phyloP scores from a whole-genome alignment of 1,140 invertebrate genomes.

The Branchinecta lindahli region DNA sequence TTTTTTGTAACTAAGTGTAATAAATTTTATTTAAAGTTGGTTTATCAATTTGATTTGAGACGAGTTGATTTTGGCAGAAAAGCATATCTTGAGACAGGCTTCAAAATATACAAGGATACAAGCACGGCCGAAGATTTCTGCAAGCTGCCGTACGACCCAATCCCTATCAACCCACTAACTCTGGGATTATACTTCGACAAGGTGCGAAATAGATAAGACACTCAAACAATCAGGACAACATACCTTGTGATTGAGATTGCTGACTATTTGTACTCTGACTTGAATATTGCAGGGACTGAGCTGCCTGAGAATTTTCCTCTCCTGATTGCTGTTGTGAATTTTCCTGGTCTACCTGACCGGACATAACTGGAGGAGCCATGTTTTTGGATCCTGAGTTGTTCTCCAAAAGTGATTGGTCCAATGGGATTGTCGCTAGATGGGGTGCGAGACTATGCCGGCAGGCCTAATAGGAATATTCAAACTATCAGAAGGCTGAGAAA shows the following conservation, averaged over 20 bases:
- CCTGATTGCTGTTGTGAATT: constrained; percentile 27
- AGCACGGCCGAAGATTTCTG: no score
- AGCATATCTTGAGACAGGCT: no score
- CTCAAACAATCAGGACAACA: no score
- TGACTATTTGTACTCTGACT: constrained; percentile 1
- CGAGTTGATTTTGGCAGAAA: no score
- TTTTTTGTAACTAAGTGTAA: no score
- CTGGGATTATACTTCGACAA: no score
- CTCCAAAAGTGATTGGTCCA: constrained; percentile 65
- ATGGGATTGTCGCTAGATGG: constrained; percentile 56
- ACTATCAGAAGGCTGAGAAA: not conserved
- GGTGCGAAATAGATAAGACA: no score
- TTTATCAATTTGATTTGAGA: no score
- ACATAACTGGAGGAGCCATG: constrained; percentile 19
- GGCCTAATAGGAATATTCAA: constrained; percentile 29
- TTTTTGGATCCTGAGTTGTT: constrained; percentile 20
- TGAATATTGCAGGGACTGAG: not conserved
- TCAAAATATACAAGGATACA: no score
- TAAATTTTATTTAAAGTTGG: no score
- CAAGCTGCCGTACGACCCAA: no score
- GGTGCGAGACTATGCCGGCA: constrained; percentile 62
- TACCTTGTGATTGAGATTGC: not conserved
- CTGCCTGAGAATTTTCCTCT: constrained; percentile 24
- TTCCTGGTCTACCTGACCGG: constrained; percentile 30
- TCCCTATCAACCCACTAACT: no score